Evolutionary conservation across 2,888 invertebrate genomes (phyloP), one percentile per base, ranked within the genome.

Genomic region (Hedychridium roseum): DNA sequence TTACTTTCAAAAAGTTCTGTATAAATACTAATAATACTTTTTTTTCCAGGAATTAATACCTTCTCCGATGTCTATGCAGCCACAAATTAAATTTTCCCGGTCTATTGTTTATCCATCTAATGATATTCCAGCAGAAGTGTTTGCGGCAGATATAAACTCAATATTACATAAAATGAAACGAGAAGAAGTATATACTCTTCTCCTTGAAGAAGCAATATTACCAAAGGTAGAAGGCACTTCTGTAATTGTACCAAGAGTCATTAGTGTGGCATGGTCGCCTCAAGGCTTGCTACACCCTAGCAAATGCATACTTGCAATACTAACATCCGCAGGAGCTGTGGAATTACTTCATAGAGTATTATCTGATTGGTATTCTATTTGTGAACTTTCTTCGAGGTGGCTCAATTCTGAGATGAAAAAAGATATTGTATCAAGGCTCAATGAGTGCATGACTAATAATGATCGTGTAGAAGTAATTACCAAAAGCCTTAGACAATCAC

Each of bases 231-330:
- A 57, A 1, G 68, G 66, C 1, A 54, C 57, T 15, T 55, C 30
- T 14, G 56, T 60, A 15, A 42, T 59, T 2, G 39, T 46, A 1
- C 60, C 73, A 2, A 64, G 60, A 44, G 69, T 78, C 50, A 32
- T 57, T 0, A 53, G 54, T 9, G 27, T 71, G 1, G 52, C 60
- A 2, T 79, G 78, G 78, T 79, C 78, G 0, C 76, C 78, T 1
- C 43, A 56, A 37, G 61, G 66, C 21, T 43, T 79, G 11, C 43
- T 70, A 1, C 43, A 64, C 34, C 67, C 73, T 0, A 55, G 44
- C 3, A 71, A 67, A 42, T 76, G 78, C 35, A 37, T 76, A 2
- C 36, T 74, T 6, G 71, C 70, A 2, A 66, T 72, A 14, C 15
- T 78, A 7, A 75, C 69, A 2, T 67, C 73, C 1, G 52, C 65